Conservation (phyloP, 2,113 vertebrate species). For the Takifugu bimaculatus region DNA sequence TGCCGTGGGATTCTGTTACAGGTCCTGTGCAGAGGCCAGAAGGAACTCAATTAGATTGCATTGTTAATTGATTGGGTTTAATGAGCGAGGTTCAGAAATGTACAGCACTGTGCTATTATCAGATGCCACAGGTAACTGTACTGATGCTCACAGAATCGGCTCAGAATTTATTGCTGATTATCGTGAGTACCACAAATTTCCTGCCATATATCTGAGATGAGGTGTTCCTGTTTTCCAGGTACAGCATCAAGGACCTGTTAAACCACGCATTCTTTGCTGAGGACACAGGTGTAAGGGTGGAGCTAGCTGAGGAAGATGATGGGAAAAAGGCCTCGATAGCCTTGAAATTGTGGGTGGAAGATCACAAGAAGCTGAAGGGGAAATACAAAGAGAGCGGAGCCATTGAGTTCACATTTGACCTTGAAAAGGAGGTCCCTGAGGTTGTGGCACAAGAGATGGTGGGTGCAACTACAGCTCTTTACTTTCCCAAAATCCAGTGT, state of each 20-base stretch:
- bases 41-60: conserved; percentile 25
- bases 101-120: background rate
- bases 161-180: no score
- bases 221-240: conserved; percentile 68
- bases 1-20: conserved; percentile 33
- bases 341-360: conserved; percentile 93
- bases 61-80: conserved; percentile 6
- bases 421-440: conserved; percentile 91
- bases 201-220: conserved; percentile 4
- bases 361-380: conserved; percentile 94
- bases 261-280: conserved; percentile 95
- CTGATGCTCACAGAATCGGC: background rate
- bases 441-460: conserved; percentile 97
- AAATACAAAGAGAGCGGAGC: conserved; percentile 95
- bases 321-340: conserved; percentile 90
- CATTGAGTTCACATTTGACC: conserved; percentile 93
- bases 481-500: no score
- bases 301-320: conserved; percentile 93
- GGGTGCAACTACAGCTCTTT: conserved; percentile 28
- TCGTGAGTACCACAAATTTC: background rate
- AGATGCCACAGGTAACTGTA: background rate
- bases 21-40: no score
- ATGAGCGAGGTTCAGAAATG: background rate
- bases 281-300: conserved; percentile 93
- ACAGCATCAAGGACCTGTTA: conserved; percentile 91